phyloP scores from a whole-genome alignment of 2,797 vertebrate genomes.

The Champsocephalus esox region DNA sequence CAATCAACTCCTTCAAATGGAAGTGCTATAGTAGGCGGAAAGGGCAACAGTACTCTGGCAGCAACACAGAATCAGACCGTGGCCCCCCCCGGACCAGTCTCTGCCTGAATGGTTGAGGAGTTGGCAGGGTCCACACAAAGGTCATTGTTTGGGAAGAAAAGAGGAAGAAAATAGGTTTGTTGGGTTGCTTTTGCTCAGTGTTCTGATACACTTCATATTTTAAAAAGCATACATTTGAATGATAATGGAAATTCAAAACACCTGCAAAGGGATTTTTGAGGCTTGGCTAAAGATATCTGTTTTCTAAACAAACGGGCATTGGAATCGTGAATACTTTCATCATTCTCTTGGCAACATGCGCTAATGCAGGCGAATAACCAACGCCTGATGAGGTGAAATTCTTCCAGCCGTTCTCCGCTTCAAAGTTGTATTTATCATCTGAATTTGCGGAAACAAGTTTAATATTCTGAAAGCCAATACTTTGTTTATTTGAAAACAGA shows the following conservation, averaged over 20 bases:
- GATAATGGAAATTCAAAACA: neutral
- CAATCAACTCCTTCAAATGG: constrained; percentile 73
- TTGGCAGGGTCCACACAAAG: constrained; percentile 60
- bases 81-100: constrained; percentile 53
- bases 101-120: constrained; percentile 58
- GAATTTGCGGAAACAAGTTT: too few relatives aligned
- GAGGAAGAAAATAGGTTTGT: constrained; percentile 40
- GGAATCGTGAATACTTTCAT: neutral
- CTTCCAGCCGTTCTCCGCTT: too few relatives aligned
- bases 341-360: neutral
- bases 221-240: constrained; percentile 1
- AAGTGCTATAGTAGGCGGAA: constrained; percentile 68
- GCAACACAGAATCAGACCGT: constrained; percentile 39
- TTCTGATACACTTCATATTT: constrained; percentile 10
- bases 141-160: constrained; percentile 53
- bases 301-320: neutral
- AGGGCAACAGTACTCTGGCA: constrained; percentile 69
- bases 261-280: neutral
- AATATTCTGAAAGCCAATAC: too few relatives aligned
- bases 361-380: too few relatives aligned
- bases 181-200: constrained; percentile 2
- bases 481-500: too few relatives aligned
- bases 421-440: too few relatives aligned
- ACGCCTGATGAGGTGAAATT: too few relatives aligned
- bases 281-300: neutral